A percentile compares a stretch with the other conserved stretches of the same genome.
These are phyloP conservation scores for Corythoichthys haematopterus DNA, from an alignment of 2,113 vertebrate species.

Conservation along the genomic window DNA sequence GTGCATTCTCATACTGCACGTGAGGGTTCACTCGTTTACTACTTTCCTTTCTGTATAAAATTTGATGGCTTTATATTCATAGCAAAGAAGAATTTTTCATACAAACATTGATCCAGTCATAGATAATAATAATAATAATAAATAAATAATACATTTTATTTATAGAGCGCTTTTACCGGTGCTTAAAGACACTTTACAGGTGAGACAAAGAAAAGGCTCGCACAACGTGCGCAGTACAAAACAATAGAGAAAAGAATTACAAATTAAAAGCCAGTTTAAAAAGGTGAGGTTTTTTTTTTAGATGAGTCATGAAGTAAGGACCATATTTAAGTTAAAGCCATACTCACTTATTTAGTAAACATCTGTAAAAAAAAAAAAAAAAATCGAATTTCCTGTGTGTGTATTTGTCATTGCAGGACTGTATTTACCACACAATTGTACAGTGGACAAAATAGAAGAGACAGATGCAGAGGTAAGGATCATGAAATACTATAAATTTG, in stretches of 20 bases:
- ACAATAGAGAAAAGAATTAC: too few relatives aligned
- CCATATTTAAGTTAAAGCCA: neutral
- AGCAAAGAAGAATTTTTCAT: neutral
- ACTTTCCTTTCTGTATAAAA: neutral
- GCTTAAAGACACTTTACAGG: too few relatives aligned
- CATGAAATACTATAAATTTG: neutral
- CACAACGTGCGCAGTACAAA: too few relatives aligned
- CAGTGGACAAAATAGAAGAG: constrained; percentile 82
- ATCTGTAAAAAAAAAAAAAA: neutral
- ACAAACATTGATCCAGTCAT: neutral
- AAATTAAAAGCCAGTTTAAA: too few relatives aligned
- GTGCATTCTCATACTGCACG: neutral
- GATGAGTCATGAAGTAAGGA: neutral
- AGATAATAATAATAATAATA: neutral
- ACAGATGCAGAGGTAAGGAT: constrained; percentile 80
- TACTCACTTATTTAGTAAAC: too few relatives aligned
- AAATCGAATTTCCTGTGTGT: neutral
- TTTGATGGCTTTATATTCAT: neutral
- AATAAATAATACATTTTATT: too few relatives aligned
- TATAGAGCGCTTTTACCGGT: too few relatives aligned
- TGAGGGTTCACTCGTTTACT: neutral
- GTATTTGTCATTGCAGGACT: constrained; percentile 68
- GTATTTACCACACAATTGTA: constrained; percentile 83
- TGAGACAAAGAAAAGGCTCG: too few relatives aligned
- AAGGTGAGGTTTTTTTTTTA: too few relatives aligned